phyloP scores from a whole-genome alignment of 2,797 vertebrate genomes.

The Melopsittacus undulatus region DNA sequence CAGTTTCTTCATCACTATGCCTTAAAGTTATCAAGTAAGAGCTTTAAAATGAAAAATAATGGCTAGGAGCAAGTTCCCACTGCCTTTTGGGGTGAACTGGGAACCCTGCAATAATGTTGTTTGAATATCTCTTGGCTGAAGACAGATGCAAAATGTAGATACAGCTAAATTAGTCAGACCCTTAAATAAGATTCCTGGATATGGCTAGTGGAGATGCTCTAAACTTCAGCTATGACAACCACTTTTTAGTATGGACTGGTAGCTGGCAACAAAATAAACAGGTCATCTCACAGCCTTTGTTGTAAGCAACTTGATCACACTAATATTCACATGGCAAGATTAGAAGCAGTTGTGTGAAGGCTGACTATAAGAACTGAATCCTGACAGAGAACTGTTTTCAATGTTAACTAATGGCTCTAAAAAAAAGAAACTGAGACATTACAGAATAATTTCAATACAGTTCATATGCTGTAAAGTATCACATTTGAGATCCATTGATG shows the following conservation, averaged over 20 bases:
- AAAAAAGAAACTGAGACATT: background rate
- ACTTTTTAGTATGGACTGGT: background rate
- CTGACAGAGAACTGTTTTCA: background rate
- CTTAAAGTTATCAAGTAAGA: background rate
- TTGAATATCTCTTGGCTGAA: background rate
- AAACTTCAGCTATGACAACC: background rate
- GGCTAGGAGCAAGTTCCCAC: background rate
- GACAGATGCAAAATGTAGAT: background rate
- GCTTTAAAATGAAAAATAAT: background rate
- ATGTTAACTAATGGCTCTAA: background rate
- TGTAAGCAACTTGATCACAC: background rate
- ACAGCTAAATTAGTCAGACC: background rate
- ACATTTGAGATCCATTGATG: background rate
- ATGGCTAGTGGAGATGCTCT: background rate
- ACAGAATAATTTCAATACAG: background rate
- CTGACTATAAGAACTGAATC: background rate
- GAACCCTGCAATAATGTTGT: background rate
- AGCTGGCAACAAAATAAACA: background rate
- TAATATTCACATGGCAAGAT: background rate
- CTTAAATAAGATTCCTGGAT: background rate
- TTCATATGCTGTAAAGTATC: background rate
- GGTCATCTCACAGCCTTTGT: background rate
- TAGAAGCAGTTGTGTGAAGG: background rate
- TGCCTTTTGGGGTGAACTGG: background rate
- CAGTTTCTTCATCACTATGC: background rate